These are phyloP conservation scores for Salvelinus sp. DNA, from an alignment of 2,113 vertebrate genomes.

Conservation along the genomic window DNA sequence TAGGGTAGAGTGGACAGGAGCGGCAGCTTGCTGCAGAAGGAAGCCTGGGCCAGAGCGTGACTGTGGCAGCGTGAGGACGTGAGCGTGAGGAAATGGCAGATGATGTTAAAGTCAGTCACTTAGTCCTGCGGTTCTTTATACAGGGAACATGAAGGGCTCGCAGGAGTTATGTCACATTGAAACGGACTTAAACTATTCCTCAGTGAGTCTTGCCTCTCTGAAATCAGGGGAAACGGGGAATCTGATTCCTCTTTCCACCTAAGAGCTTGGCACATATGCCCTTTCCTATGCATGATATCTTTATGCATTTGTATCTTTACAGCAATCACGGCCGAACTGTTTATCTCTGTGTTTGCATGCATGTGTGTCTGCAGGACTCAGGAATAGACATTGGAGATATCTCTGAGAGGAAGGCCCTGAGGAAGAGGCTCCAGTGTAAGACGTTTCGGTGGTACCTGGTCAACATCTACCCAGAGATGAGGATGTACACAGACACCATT, in stretches of 20 bases:
- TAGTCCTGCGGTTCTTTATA: constrained; percentile 2
- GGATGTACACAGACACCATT: constrained; percentile 92
- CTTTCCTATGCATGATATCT: too few relatives aligned
- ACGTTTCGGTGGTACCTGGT: constrained; percentile 98
- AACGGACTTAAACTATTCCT: constrained; percentile 24
- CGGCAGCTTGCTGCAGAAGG: constrained; percentile 15
- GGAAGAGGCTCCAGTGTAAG: constrained; percentile 95
- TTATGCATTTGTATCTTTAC: too few relatives aligned
- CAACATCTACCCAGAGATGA: constrained; percentile 97
- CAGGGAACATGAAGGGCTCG: constrained; percentile 10
- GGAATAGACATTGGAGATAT: constrained; percentile 97
- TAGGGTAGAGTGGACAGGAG: constrained; percentile 18
- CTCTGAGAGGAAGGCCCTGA: constrained; percentile 89
- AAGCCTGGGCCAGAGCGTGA: background rate
- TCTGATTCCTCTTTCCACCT: constrained; percentile 26
- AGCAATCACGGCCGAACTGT: too few relatives aligned
- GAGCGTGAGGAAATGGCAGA: background rate
- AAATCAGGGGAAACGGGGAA: background rate
- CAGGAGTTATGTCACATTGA: constrained; percentile 24
- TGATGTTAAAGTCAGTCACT: constrained; percentile 14
- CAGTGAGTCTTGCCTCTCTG: constrained; percentile 2
- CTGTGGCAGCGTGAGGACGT: constrained; percentile 5
- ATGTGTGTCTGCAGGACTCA: constrained; percentile 78
- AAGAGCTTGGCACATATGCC: background rate
- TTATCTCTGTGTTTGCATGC: background rate